A percentile compares a stretch with the other conserved stretches of the same genome.
Conservation (phyloP, 2,797 vertebrate species). For the Micrastur ruficollis region DNA sequence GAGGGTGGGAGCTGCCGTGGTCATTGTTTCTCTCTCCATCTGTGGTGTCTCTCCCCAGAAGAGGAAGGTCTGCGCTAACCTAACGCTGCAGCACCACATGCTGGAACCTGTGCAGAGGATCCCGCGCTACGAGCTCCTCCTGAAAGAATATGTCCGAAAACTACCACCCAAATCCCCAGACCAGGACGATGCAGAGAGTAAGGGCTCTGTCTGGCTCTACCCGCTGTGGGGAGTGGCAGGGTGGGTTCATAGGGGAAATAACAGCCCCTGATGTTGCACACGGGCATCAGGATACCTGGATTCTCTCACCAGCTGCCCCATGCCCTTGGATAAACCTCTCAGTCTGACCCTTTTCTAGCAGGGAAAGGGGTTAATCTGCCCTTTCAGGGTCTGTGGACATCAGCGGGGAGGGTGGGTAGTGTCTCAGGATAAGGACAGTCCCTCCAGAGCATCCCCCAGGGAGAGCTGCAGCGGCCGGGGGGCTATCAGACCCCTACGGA, state of each 20-base stretch:
- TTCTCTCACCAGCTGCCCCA: neutral
- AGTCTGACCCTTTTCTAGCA: neutral
- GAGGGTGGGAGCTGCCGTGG: neutral
- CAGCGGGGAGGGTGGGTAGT: neutral
- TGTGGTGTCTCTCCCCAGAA: constrained; percentile 16
- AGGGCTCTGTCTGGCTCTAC: neutral
- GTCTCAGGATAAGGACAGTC: neutral
- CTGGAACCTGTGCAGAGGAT: constrained; percentile 84
- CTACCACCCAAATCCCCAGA: constrained; percentile 78
- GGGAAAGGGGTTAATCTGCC: neutral
- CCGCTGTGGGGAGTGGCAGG: neutral
- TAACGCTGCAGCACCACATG: constrained; percentile 78
- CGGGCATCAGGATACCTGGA: neutral
- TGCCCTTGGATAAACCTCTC: neutral
- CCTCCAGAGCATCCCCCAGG: neutral
- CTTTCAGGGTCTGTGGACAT: neutral
- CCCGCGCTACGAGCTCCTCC: constrained; percentile 87
- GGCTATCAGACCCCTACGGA: neutral
- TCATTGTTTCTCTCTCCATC: neutral
- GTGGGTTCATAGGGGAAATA: neutral
- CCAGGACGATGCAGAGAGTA: constrained; percentile 75
- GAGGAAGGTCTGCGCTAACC: constrained; percentile 78
- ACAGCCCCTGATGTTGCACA: neutral
- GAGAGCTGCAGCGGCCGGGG: neutral
- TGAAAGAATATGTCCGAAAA: constrained; percentile 85